A percentile compares a stretch with the other conserved stretches of the same genome.
phyloP scores from a whole-genome alignment of 2,888 invertebrate species.

The Folsomia manolachei region DNA sequence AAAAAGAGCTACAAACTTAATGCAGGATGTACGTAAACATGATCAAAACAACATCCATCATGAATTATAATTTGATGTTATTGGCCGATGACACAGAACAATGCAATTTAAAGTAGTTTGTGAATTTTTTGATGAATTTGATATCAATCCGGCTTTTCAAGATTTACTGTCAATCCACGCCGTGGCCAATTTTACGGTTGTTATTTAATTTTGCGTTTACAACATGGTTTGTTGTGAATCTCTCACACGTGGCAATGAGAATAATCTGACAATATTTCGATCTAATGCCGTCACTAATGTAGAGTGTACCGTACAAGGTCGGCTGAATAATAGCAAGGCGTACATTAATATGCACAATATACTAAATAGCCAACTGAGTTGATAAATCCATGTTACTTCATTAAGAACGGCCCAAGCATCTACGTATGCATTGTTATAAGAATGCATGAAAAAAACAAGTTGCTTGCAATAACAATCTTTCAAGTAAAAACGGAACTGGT shows the following conservation, averaged over 20 bases:
- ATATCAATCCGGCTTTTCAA: background rate
- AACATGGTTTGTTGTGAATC: background rate
- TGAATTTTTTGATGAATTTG: background rate
- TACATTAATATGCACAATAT: background rate
- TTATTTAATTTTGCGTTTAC: background rate
- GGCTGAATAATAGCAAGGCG: background rate
- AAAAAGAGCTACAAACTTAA: background rate
- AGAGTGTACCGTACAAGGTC: background rate
- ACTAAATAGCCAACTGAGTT: no score
- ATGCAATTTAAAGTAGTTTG: no score
- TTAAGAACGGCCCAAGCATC: no score
- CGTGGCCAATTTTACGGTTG: background rate
- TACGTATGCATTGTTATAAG: no score
- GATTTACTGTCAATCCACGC: background rate
- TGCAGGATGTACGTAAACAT: background rate
- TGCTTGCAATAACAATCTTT: background rate
- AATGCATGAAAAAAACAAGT: background rate
- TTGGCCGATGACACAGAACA: background rate
- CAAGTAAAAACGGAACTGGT: background rate
- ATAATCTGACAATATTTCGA: background rate
- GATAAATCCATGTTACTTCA: no score
- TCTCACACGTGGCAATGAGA: background rate
- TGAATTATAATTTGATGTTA: conserved; percentile 4
- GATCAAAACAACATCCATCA: background rate
- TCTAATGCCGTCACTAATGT: background rate